Base-by-base conservation (phyloP, 35 echinoderm and acorn worm genomes). In the Strongylocentrotus purpuratus region DNA sequence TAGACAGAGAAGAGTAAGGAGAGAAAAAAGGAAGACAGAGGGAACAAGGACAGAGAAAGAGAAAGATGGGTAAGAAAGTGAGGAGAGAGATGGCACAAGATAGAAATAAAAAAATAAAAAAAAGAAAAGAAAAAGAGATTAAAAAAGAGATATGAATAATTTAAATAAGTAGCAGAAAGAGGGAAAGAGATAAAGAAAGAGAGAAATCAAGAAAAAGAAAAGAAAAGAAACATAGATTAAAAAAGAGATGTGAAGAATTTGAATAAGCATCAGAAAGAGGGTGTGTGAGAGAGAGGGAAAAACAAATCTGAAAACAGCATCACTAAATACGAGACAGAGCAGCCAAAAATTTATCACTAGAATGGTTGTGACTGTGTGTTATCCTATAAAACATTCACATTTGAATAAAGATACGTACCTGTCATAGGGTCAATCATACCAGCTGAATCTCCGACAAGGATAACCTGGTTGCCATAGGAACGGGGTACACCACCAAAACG, bases 371-470 rank as follows among this genome's bases (percentile, higher is more conserved):
- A 78, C 20, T 7, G 7, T 8, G n/a, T n/a, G 65, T 2, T 78
- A 78, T 78, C 7, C 65, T 28, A 4, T 5, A 78, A 78, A 28
- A 78, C 5, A 9, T n/a, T 22, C 65, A 78, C 8, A 7, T 28
- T 28, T 78, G 0, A 28, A 78, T n/a, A 78, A 78, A n/a, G 22
- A 1, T n/a, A 71, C 59, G 4, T 18, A 95, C 94, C 94, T 95
- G 94, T 95, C 94, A 95, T 95, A 8, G 94, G 94, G 46, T 95
- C 94, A 33, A 95, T 95, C 94, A 95, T 95, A 10, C 94, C 94
- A 12, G 94, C 94, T 22, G 94, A 85, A 88, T 95, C 94, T 45
- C 94, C 94, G 28, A 95, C 94, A 25, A 95, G 86, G 12, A 95
- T 86, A 4, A 95, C 65, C 45, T 95, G 94, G 85, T 95, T 85